These are phyloP conservation scores for Brenthis hecate DNA, from an alignment of 2,888 invertebrate genomes.

Conservation along the genomic window DNA sequence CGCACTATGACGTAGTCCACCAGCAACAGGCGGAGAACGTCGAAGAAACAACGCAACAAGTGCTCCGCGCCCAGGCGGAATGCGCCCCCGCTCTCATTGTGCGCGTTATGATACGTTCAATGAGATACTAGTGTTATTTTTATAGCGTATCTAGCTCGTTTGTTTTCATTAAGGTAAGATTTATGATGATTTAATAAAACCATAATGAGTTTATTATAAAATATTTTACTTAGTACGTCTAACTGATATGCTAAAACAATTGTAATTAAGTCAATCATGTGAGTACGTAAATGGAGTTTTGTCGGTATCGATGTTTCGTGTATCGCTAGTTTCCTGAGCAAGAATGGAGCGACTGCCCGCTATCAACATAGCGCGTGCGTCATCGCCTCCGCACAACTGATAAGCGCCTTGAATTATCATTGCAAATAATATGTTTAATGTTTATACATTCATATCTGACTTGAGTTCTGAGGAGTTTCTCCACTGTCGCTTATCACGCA, in stretches of 20 bases:
- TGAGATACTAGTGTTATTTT: conserved; percentile 14
- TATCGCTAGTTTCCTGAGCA: conserved; percentile 60
- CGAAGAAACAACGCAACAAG: conserved; percentile 79
- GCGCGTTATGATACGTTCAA: conserved; percentile 10
- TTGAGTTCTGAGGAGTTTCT: conserved; percentile 62
- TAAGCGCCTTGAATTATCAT: conserved; percentile 80
- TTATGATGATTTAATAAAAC: neutral
- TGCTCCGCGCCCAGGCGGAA: conserved; percentile 51
- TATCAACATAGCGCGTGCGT: conserved; percentile 74
- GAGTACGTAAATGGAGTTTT: neutral
- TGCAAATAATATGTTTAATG: conserved; percentile 78
- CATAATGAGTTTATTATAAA: too few relatives aligned
- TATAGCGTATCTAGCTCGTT: conserved; percentile 8
- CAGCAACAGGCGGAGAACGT: conserved; percentile 69
- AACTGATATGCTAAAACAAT: too few relatives aligned
- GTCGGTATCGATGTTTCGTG: conserved; percentile 37
- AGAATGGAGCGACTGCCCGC: conserved; percentile 58
- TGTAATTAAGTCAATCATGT: neutral
- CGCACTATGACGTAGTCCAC: conserved; percentile 66
- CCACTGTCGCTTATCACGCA: conserved; percentile 57
- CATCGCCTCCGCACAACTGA: conserved; percentile 76
- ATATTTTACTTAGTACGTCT: too few relatives aligned
- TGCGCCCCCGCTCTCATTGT: conserved; percentile 52
- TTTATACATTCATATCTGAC: conserved; percentile 69
- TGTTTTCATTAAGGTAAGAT: conserved; percentile 1